phyloP scores from a whole-genome alignment of 1,140 invertebrate species.

The Myzus persicae region DNA sequence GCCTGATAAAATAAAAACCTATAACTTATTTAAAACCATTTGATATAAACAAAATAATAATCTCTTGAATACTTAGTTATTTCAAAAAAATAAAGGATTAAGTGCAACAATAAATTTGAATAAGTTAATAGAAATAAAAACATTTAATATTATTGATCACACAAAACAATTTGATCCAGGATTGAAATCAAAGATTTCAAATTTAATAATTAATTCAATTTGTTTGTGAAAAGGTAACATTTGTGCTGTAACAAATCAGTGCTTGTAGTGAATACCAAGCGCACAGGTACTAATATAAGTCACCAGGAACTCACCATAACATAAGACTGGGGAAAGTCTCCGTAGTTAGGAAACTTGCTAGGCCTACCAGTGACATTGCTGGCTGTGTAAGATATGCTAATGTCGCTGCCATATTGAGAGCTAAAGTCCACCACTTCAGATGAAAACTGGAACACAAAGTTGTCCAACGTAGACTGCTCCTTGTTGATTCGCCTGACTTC shows the following conservation, averaged over 20 bases:
- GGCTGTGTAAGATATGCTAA: slow-evolving; percentile 87
- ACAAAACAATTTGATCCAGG: background rate
- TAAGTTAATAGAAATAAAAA: background rate
- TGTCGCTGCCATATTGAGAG: slow-evolving; percentile 88
- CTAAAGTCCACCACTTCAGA: slow-evolving; percentile 80
- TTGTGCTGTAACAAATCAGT: background rate
- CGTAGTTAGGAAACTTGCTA: slow-evolving; percentile 85
- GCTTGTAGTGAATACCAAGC: background rate
- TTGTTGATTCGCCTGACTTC: no score
- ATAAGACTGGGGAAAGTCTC: slow-evolving; percentile 88
- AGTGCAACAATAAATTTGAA: background rate
- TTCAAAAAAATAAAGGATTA: background rate
- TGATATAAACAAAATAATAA: background rate
- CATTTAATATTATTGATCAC: background rate
- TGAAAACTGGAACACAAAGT: slow-evolving; percentile 69
- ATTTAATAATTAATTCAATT: no score
- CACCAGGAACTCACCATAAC: slow-evolving; percentile 75
- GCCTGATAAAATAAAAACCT: no score
- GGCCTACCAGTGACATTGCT: slow-evolving; percentile 84
- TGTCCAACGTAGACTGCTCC: background rate
- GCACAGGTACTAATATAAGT: background rate
- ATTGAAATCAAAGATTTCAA: background rate
- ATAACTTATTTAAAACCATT: background rate
- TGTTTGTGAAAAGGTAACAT: background rate
- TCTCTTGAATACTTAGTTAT: background rate